Conservation (phyloP, 2,113 vertebrate species). For the Protobothrops flavoviridis region DNA sequence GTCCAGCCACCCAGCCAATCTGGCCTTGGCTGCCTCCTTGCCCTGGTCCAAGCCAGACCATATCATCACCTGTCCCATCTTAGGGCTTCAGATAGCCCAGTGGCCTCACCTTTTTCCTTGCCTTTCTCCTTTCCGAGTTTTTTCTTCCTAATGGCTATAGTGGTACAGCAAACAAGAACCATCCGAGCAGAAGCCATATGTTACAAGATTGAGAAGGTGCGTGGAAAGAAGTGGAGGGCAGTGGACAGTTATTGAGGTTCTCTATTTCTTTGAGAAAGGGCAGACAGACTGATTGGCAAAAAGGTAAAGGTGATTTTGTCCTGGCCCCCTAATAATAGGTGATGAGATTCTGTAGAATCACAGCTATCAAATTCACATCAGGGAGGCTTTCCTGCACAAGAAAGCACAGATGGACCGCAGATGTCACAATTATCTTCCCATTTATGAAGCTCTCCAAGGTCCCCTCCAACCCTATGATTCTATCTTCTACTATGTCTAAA, state of each 20-base stretch:
- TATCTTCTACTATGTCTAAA: not conserved
- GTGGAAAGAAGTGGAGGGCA: not conserved
- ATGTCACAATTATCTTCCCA: no score
- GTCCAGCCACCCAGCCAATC: not conserved
- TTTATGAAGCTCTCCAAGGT: no score
- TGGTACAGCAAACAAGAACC: not conserved
- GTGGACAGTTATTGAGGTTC: not conserved
- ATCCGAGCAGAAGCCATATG: not conserved
- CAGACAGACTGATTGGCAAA: not conserved
- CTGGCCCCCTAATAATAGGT: not conserved
- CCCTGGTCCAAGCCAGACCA: not conserved
- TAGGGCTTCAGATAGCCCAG: not conserved
- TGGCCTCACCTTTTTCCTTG: not conserved
- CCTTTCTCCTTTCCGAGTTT: not conserved
- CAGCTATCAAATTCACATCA: no score
- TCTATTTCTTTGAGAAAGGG: not conserved
- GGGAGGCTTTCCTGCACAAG: no score
- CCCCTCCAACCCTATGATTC: no score
- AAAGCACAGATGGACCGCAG: no score
- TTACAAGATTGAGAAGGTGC: not conserved
- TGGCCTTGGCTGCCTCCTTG: not conserved
- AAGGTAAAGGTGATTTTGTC: not conserved
- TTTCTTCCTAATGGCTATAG: not conserved
- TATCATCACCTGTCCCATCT: not conserved
- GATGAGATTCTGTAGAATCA: no score